Base-by-base conservation (phyloP, 2,113 vertebrate species). In the Cebidichthys violaceus region DNA sequence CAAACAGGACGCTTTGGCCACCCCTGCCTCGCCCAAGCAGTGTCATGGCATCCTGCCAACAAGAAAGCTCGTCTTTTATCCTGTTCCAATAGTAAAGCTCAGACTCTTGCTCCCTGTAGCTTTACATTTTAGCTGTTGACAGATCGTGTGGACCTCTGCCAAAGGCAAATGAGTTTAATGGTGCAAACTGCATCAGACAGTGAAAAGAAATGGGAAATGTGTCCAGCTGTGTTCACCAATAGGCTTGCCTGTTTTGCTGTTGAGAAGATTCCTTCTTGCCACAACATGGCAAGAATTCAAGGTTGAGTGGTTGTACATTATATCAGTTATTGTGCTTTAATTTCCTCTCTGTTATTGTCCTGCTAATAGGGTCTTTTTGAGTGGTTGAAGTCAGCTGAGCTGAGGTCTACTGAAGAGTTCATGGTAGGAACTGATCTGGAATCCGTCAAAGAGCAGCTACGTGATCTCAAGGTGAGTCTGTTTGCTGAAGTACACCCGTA, bases 331-430 rank as follows among this genome's bases (percentile, higher is more conserved):
- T 60, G 6, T 54, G 3, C 29, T 55, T 43, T 57, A 55, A 74
- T 67, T 1, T 10, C 37, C 39, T 14, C 2, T 22, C 6, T 64
- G 10, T 65, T 41, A 10, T 45, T 79, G 20, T 78, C 64, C 72
- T 71, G 13, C 39, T 73, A 41, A 70, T 20, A 97, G 97, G 90
- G 96, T 62, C 94, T 96, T 29, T 94, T 95, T 66, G 95, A 95
- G 81, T 97, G 97, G 96, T 79, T 97, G 71, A 95, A 96, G 1
- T 83, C 91, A 0, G 96, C 95, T 0, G 96, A 98, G 89, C 88
- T 96, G 85, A 94, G 94, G 50, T 88, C 96, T 0, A 93, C 94
- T 0, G 94, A 96, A 72, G 95, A 96, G 88, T 97, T 97, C 57
- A 87, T 94, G 29, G 93, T 96, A 0, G 95, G 95, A 0, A 94